Conservation (phyloP, 2,113 vertebrate genomes). For the Setophaga petechia region DNA sequence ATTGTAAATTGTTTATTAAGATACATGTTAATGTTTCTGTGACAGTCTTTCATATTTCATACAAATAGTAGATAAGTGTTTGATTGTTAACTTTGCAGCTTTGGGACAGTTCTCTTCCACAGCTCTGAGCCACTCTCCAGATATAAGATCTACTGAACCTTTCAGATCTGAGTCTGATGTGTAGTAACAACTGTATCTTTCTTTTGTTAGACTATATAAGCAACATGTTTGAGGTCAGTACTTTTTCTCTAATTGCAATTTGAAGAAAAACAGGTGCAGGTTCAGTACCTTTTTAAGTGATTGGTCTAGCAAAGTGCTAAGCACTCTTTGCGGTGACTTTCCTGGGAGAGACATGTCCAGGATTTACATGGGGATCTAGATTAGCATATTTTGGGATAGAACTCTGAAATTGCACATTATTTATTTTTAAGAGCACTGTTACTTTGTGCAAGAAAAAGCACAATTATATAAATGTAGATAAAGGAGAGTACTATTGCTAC, state of each 20-base stretch:
- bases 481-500: conserved; percentile 63
- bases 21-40: not conserved
- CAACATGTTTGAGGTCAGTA: not conserved
- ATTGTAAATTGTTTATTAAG: conserved; percentile 12
- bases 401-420: conserved; percentile 60
- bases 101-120: conserved; percentile 14
- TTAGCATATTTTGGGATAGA: conserved; percentile 22
- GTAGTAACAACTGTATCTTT: conserved; percentile 28
- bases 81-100: conserved; percentile 42
- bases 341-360: not conserved
- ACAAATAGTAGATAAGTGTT: conserved; percentile 29
- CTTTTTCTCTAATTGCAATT: conserved; percentile 20
- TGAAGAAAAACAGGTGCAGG: not conserved
- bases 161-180: not conserved
- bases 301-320: conserved; percentile 14
- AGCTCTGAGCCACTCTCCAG: conserved; percentile 16
- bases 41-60: not conserved
- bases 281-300: not conserved
- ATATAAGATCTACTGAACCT: not conserved
- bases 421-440: conserved; percentile 65
- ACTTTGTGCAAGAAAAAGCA: conserved; percentile 75
- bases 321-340: not conserved
- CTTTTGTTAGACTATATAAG: conserved; percentile 39
- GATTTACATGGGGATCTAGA: conserved; percentile 38
- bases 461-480: conserved; percentile 73